Base-by-base conservation (phyloP, 1,140 invertebrate genomes). In the Pogonomyrmex barbatus region DNA sequence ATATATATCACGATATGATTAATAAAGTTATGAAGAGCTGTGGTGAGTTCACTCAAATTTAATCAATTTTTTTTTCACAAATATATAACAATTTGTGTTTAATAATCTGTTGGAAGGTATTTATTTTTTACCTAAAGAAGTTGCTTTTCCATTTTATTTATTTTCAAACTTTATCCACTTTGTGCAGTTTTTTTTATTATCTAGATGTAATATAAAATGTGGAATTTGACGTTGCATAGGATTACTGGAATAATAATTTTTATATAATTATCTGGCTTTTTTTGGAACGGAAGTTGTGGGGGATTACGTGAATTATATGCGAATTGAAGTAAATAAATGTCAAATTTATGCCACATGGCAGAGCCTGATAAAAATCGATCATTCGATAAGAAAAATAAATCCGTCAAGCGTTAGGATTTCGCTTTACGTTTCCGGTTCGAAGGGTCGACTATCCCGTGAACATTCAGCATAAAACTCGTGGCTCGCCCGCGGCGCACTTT, bases 381-480 rank as follows among this genome's bases (percentile, higher is more conserved):
- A 58, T 24, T 12, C 14, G 42, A 39, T 33, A 17, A 70, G 24
- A 71, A 42, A 68, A 71, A 47, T 73, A 58, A 73, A 73, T 83
- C 79, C n/a, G 42, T 50, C 42, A 24, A 24, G n/a, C 39, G 54
- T 50, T 33, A 58, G 30, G 12, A 24, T 24, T 24, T 24, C 24
- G n/a, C 3, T 12, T 8, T 36, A 36, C 30, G 30, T 60, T 82
- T 52, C 0, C 9, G n/a, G 42, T 60, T 14, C 42, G 10, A 62
- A 42, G 9, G 17, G 47, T 60, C 42, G 54, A 12, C 30, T 17
- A 73, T 81, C 3, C 47, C 33, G n/a, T 39, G 62, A 67, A 54
- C 54, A 82, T 73, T 82, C 24, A 17, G n/a, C n/a, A 60, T n/a
- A 83, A 83, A 83, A 83, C 73, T 73, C 47, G 42, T 47, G 30